phyloP scores from a whole-genome alignment of 1,140 invertebrate genomes.

The Musca domestica region DNA sequence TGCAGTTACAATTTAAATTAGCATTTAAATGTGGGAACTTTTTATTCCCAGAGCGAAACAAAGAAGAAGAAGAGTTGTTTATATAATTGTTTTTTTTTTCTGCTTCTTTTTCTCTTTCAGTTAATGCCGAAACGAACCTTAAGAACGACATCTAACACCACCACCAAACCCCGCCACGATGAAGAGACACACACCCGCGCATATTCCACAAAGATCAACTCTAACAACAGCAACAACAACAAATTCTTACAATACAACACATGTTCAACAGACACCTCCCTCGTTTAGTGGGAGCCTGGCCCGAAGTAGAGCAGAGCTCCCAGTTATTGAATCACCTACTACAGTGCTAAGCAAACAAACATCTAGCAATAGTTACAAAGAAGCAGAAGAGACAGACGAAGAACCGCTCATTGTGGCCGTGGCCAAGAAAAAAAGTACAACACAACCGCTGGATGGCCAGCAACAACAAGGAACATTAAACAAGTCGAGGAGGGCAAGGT shows the following conservation, averaged over 20 bases:
- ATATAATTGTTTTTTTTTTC: background rate
- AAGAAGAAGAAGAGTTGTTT: too few species aligned
- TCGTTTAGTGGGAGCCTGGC: background rate
- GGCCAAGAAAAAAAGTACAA: conserved; percentile 2
- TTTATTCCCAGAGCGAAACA: too few species aligned
- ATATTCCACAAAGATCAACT: background rate
- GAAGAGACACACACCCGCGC: conserved; percentile 15
- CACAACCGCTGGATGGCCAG: background rate
- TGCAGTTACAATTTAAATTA: too few species aligned
- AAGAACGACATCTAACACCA: conserved; percentile 21
- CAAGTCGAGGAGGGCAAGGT: background rate
- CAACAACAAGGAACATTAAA: background rate
- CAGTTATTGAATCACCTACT: too few species aligned
- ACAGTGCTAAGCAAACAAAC: too few species aligned
- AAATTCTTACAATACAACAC: conserved; percentile 13
- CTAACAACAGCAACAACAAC: background rate
- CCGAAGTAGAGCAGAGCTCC: conserved; percentile 8
- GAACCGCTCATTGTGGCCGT: background rate
- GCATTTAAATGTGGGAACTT: too few species aligned
- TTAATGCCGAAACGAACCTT: conserved; percentile 26
- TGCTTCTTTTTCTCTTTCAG: conserved; percentile 16
- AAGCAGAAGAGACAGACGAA: too few species aligned
- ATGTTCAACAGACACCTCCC: background rate
- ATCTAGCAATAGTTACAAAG: too few species aligned
- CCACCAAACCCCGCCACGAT: conserved; percentile 1